Evolutionary conservation across 2,797 vertebrate species (phyloP).

Genomic region (Dromococcyx pavoninus): DNA sequence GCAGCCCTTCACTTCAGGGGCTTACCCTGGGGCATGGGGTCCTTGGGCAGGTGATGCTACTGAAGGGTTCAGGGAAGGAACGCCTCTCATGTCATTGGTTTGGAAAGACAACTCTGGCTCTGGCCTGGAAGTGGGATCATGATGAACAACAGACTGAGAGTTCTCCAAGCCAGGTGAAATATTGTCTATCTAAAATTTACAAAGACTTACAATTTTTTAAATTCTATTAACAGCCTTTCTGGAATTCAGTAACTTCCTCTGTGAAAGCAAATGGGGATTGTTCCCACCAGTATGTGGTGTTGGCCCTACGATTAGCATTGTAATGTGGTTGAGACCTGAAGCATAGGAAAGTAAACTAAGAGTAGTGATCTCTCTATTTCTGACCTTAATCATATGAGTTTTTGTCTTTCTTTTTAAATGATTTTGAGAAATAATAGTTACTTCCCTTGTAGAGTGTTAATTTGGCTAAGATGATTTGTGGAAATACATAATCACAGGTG

Average conservation of each 20-base stretch:
- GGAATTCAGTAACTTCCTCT: neutral
- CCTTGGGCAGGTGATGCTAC: too few relatives aligned
- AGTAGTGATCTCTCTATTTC: neutral
- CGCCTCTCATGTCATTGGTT: rapidly evolving
- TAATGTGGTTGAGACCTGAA: neutral
- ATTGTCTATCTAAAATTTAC: neutral
- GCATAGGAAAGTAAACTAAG: neutral
- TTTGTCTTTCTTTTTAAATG: neutral
- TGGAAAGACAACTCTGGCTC: neutral
- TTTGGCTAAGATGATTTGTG: neutral
- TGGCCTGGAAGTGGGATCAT: neutral
- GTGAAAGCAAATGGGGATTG: rapidly evolving
- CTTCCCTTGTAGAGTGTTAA: neutral
- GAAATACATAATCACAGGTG: neutral
- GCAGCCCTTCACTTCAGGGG: neutral
- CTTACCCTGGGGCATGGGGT: rapidly evolving
- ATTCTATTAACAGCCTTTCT: neutral
- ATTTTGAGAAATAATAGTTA: neutral
- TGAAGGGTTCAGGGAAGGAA: rapidly evolving
- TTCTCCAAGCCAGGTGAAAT: neutral
- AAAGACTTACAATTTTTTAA: neutral
- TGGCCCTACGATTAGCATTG: neutral
- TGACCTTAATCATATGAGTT: neutral
- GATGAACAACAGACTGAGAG: neutral
- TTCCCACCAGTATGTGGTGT: rapidly evolving